These are phyloP conservation scores for Hyphantria cunea DNA, from an alignment of 1,140 invertebrate species.

Conservation along the genomic window DNA sequence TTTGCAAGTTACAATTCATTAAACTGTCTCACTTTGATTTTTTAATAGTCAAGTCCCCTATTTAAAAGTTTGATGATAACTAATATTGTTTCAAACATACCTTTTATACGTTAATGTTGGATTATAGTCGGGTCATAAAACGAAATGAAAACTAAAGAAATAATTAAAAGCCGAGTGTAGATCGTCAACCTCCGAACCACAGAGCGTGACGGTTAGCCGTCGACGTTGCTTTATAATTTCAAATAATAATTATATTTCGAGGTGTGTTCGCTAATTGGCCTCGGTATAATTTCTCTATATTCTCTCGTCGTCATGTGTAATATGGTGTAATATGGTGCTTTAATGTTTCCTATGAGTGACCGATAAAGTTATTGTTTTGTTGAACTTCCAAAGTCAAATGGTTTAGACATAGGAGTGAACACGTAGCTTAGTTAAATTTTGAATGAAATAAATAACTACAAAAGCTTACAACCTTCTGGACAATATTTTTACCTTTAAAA, in stretches of 20 bases:
- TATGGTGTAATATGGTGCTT: constrained; percentile 11
- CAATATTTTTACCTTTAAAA: no score
- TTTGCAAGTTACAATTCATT: no score
- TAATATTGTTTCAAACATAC: constrained; percentile 15
- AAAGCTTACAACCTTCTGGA: no score
- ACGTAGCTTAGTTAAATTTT: no score
- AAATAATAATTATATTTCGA: constrained; percentile 66
- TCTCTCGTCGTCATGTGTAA: constrained; percentile 1
- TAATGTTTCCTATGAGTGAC: constrained; percentile 11
- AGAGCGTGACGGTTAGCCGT: constrained; percentile 61
- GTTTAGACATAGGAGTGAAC: no score
- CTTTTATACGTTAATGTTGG: constrained; percentile 10
- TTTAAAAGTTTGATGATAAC: not conserved
- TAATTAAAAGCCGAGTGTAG: constrained; percentile 30
- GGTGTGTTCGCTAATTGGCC: constrained; percentile 52
- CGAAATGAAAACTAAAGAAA: constrained; percentile 37
- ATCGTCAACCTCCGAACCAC: constrained; percentile 54
- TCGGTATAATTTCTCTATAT: constrained; percentile 38
- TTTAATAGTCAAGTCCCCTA: not conserved
- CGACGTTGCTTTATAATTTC: constrained; percentile 63
- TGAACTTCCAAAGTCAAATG: not conserved
- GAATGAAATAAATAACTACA: no score
- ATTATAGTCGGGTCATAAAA: constrained; percentile 32
- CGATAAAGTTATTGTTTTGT: constrained; percentile 5
- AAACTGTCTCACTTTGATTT: not conserved